Percentiles rank a stretch among this genome's conserved stretches.
Conservation (phyloP, 37 sponge, comb jelly and placozoan genomes). For the Amphimedon queenslandica region DNA sequence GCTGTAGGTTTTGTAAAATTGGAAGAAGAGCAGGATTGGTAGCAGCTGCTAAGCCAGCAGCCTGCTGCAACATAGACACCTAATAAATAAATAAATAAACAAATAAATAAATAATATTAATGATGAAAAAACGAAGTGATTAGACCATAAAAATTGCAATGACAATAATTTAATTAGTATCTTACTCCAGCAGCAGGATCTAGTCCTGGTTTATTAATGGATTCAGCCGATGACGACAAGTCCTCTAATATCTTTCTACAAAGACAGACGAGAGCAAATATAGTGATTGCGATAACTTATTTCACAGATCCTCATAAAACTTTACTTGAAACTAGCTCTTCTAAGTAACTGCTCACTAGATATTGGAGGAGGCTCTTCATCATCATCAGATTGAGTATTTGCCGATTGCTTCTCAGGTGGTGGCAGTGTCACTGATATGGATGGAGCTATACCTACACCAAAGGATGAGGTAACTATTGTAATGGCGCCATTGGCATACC, state of each 20-base stretch:
- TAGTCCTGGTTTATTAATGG: conserved; percentile 14
- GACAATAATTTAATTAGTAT: too few relatives aligned
- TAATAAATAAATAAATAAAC: too few relatives aligned
- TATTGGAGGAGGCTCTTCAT: conserved; percentile 5
- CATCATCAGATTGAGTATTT: neutral
- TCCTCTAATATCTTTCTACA: conserved; percentile 56
- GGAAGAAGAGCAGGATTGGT: conserved; percentile 42
- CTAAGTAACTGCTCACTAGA: conserved; percentile 60
- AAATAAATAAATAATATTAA: too few relatives aligned
- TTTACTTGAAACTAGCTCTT: conserved; percentile 71
- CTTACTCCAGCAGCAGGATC: conserved; percentile 33
- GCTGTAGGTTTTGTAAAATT: conserved; percentile 32
- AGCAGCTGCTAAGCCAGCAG: conserved; percentile 11
- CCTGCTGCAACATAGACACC: neutral
- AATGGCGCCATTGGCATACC: too few relatives aligned
- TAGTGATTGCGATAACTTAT: neutral
- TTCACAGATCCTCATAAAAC: neutral
- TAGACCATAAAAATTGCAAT: too few relatives aligned
- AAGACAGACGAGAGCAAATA: neutral
- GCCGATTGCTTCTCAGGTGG: too few relatives aligned
- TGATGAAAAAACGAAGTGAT: too few relatives aligned
- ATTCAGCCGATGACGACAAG: conserved; percentile 37
- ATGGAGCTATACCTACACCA: too few relatives aligned
- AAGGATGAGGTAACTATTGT: too few relatives aligned
- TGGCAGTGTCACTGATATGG: too few relatives aligned